Percentiles rank a stretch among this genome's conserved stretches.
phyloP scores from a whole-genome alignment of 2,797 vertebrate species.

The Acanthis flammea region DNA sequence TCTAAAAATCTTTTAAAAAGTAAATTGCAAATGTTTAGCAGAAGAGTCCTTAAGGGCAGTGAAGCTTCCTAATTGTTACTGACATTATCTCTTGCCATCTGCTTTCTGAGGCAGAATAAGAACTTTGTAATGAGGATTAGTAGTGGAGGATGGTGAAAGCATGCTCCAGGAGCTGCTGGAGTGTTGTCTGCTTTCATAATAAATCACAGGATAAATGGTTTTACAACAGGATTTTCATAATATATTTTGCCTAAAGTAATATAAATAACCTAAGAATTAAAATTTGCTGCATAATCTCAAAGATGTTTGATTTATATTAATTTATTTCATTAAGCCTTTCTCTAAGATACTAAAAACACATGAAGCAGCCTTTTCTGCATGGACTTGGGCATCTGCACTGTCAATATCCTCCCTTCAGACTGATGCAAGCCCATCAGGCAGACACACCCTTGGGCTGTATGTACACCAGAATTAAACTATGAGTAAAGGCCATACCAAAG shows the following conservation, averaged over 20 bases:
- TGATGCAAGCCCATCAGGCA: background rate
- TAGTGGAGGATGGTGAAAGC: constrained; percentile 18
- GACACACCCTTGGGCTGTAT: background rate
- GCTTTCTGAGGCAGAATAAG: constrained; percentile 81
- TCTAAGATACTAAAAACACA: background rate
- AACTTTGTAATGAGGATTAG: constrained; percentile 79
- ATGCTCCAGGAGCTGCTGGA: constrained; percentile 77
- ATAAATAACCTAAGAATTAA: background rate
- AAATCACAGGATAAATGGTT: background rate
- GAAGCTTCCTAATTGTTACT: constrained; percentile 82
- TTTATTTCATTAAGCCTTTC: background rate
- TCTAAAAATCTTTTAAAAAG: background rate
- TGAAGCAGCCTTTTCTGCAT: background rate
- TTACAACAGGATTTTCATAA: background rate
- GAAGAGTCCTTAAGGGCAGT: constrained; percentile 40
- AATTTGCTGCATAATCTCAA: background rate
- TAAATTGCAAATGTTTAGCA: background rate
- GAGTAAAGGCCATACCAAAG: background rate
- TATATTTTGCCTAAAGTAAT: background rate
- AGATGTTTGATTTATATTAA: background rate
- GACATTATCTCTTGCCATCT: constrained; percentile 89
- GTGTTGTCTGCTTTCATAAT: constrained; percentile 48
- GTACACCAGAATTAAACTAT: background rate
- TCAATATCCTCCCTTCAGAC: background rate
- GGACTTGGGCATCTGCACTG: background rate